Evolutionary conservation across 2,888 invertebrate species (phyloP), one percentile per base, ranked within the genome.

Genomic region (Dicyrtoma fusca): DNA sequence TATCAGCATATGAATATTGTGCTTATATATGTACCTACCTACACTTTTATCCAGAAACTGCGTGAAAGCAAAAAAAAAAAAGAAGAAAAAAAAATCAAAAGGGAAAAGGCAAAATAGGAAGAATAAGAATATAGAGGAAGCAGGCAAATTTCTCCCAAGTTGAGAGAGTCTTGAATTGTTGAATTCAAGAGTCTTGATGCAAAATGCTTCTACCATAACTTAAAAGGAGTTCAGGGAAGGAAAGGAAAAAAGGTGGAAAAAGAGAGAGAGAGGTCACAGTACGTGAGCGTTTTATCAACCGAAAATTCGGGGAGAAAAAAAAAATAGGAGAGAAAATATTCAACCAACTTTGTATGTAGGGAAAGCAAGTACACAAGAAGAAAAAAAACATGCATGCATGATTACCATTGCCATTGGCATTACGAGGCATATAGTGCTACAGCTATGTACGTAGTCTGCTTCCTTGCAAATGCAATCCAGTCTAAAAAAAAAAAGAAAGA

Each of bases 211-310:
- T 23, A 51, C 75, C 74, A 75, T 75, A 74, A 75, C 74, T 76
- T 76, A 76, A 76, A 76, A 76, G 76, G 69, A 72, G 65, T 62
- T 70, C 66, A 8, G 65, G 71, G 72, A 77, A 71, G 53, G 21
- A 66, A 70, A 53, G 8, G 3, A 34, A 34, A 34, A 34, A 5
- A 34, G 34, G 8, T 8, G 70, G 72, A 72, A 72, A 74, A 34
- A 14, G 23, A 57, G 61, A 73, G 74, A 73, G 74, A 75, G 72
- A 75, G 77, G 77, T 76, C 75, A 71, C 61, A 74, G 72, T 71
- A 79, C 79, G 79, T 79, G 79, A 77, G 77, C 61, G 69, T 76
- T 76, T 74, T 79, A 70, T 75, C 71, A 75, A 77, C 71, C 68
- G 47, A 64, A 66, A 66, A 63, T 47, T 10, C 21, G 13, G 55